Percentiles rank a stretch among this genome's conserved stretches.
phyloP scores from a whole-genome alignment of 2,113 vertebrate species.

The Physeter macrocephalus region DNA sequence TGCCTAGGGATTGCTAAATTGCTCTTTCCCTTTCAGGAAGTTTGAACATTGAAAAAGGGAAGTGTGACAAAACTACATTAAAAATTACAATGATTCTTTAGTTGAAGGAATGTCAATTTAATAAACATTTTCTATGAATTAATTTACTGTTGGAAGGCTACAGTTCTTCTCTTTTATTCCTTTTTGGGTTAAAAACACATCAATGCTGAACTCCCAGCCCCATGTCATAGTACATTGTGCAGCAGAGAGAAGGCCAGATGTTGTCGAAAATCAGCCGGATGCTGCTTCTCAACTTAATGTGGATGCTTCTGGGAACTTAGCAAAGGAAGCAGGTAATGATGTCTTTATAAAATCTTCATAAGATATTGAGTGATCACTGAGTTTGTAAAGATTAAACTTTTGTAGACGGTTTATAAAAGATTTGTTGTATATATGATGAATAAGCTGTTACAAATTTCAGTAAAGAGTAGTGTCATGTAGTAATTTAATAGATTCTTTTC shows the following conservation, averaged over 20 bases:
- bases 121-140: not conserved
- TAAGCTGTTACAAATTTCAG: not conserved
- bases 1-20: not conserved
- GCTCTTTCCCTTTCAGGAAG: not conserved
- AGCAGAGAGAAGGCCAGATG: slow-evolving; percentile 95
- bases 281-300: slow-evolving; percentile 92
- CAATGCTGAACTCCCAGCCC: slow-evolving; percentile 85
- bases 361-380: not conserved
- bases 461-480: not conserved
- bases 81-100: not conserved
- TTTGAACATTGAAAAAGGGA: not conserved
- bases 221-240: slow-evolving; percentile 95
- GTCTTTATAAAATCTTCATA: not conserved
- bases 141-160: not conserved
- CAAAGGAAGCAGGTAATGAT: slow-evolving; percentile 92
- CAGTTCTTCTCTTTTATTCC: not conserved
- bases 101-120: not conserved
- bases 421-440: not conserved
- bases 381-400: not conserved
- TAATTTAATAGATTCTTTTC: not conserved
- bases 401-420: not conserved
- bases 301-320: slow-evolving; percentile 88
- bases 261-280: slow-evolving; percentile 92
- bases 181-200: slow-evolving; percentile 64
- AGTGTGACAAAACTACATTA: not conserved